Conservation (phyloP, 2,888 invertebrate genomes). For the Patella depressa region DNA sequence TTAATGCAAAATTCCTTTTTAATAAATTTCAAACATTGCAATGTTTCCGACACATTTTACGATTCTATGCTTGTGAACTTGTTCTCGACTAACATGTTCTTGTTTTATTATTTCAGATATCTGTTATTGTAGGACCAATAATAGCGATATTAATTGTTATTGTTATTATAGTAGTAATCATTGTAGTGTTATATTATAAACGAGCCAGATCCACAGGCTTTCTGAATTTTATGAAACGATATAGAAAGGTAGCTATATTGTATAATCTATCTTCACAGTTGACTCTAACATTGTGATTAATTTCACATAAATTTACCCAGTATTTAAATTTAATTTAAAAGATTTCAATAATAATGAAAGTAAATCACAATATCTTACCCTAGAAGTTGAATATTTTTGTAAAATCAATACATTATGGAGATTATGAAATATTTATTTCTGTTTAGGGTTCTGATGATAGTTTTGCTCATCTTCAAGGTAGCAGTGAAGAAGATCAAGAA, state of each 20-base stretch:
- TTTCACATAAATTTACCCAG: no score
- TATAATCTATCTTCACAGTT: no score
- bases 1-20: no score
- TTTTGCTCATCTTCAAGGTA: slow-evolving; percentile 38
- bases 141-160: slow-evolving; percentile 31
- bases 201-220: slow-evolving; percentile 38
- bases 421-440: slow-evolving; percentile 1
- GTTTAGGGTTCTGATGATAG: slow-evolving; percentile 47
- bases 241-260: slow-evolving; percentile 31
- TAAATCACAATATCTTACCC: no score
- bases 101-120: slow-evolving; percentile 23
- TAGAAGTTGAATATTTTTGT: neutral
- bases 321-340: no score
- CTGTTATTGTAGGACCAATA: slow-evolving; percentile 15
- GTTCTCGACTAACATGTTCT: neutral
- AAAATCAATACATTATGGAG: neutral
- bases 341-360: no score
- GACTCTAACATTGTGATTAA: no score
- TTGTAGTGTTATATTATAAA: slow-evolving; percentile 35
- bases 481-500: slow-evolving; percentile 39
- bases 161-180: slow-evolving; percentile 27
- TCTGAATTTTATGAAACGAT: slow-evolving; percentile 38
- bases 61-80: slow-evolving; percentile 5
- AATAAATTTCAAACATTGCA: no score
- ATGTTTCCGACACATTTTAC: neutral